Evolutionary conservation across 2,797 vertebrate species (phyloP).

Genomic region (Artibeus lituratus): DNA sequence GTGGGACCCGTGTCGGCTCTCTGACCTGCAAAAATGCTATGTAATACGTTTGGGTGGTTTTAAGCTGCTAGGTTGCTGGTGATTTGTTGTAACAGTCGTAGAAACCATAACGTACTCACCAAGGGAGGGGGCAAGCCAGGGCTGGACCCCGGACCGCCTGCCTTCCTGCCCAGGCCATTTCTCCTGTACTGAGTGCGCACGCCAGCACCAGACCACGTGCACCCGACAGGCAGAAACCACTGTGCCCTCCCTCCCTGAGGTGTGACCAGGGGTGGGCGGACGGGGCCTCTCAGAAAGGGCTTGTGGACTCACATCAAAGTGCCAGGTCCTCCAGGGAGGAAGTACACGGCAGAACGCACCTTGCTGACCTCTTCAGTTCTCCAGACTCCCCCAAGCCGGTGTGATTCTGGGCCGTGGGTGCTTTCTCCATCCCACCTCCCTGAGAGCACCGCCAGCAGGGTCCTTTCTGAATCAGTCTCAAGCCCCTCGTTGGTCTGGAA

Average conservation of each 20-base stretch:
- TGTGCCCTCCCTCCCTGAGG: not conserved
- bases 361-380: not conserved
- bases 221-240: not conserved
- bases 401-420: not conserved
- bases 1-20: not conserved
- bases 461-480: not conserved
- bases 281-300: not conserved
- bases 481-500: not conserved
- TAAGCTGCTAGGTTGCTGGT: not conserved
- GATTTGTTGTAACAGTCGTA: not conserved
- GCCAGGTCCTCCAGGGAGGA: not conserved
- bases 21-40: not conserved
- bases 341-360: not conserved
- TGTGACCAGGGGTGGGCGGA: not conserved
- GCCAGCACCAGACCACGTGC: fast-evolving
- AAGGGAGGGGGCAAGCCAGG: not conserved
- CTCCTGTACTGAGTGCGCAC: too few species aligned
- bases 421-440: not conserved
- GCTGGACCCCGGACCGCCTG: not conserved
- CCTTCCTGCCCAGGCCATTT: not conserved
- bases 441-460: not conserved
- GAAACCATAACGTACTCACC: not conserved
- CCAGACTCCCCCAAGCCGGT: not conserved
- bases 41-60: not conserved
- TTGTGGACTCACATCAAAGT: not conserved